Evolutionary conservation across 2,113 vertebrate genomes (phyloP), one percentile per base, ranked within the genome.

Genomic region (Asarcornis scutulata): DNA sequence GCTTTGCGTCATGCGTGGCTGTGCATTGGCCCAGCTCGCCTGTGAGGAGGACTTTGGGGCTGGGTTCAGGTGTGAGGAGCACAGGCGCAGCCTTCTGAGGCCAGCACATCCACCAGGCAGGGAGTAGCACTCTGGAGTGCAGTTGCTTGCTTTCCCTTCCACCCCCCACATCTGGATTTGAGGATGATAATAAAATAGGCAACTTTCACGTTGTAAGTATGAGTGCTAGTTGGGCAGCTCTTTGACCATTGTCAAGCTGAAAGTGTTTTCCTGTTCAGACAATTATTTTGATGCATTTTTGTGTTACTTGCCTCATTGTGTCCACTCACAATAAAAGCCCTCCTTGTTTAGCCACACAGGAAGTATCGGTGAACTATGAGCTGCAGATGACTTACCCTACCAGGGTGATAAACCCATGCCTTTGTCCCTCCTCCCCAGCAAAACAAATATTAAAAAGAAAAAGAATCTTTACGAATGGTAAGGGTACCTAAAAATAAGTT

Each of bases 11-110:
- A 17, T 4, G 17, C 1, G 0, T 21, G 34, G 20, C 26, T 42
- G 31, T 17, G 17, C 27, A 23, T 0, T 50, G 44, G 34, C 55
- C 16, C 44, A 53, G 50, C 38, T 60, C 13, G 17, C 4, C 6
- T 0, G 0, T 11, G 36, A 69, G 16, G 22, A 14, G 46, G 46
- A 44, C 66, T 32, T 46, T 23, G 29, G 27, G 40, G 11, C 1
- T 50, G 23, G 13, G 14, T 3, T 48, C 26, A 62, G 36, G n/a
- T 46, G 23, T 34, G 53, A 50, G 68, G 17, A 71, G 46, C 15
- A 13, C 18, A 50, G 44, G 31, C 23, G 58, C 48, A 50, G 18
- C 27, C 15, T 72, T 7, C 18, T 1, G 4, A 11, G 15, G 32
- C 64, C 32, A 78, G 26, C 78, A 56, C 18, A 52, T 1, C 6